phyloP scores from a whole-genome alignment of 2,888 invertebrate species.

The Parasteatoda lunata region DNA sequence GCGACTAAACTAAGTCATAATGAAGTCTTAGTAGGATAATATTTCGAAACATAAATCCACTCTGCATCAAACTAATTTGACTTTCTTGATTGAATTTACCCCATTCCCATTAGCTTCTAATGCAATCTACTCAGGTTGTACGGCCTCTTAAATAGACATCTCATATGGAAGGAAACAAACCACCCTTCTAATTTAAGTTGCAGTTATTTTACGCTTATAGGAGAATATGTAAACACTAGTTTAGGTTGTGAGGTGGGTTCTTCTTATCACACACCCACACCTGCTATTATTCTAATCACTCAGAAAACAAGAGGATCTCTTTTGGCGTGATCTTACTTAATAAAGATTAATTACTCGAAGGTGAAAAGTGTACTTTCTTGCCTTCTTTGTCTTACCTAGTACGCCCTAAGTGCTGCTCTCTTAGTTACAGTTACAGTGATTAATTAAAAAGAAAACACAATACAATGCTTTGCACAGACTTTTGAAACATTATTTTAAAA shows the following conservation, averaged over 20 bases:
- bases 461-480: conserved; percentile 23
- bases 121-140: background rate
- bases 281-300: conserved; percentile 46
- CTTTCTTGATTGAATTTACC: background rate
- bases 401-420: background rate
- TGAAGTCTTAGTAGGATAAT: too few species aligned
- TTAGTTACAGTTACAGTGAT: conserved; percentile 32
- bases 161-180: background rate
- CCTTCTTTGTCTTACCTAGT: background rate
- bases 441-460: conserved; percentile 40
- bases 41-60: too few species aligned
- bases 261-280: conserved; percentile 34
- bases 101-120: background rate
- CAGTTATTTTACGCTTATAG: conserved; percentile 2
- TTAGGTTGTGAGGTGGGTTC: background rate
- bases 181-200: background rate
- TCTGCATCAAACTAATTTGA: background rate
- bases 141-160: conserved; percentile 3
- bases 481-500: conserved; percentile 39
- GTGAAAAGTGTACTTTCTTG: conserved; percentile 48
- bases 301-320: conserved; percentile 41
- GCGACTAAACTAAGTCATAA: too few species aligned
- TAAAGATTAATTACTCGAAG: conserved; percentile 53
- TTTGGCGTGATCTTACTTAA: conserved; percentile 21
- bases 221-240: background rate